Conservation (phyloP, 2,888 invertebrate species). For the Melinaea menophilus region DNA sequence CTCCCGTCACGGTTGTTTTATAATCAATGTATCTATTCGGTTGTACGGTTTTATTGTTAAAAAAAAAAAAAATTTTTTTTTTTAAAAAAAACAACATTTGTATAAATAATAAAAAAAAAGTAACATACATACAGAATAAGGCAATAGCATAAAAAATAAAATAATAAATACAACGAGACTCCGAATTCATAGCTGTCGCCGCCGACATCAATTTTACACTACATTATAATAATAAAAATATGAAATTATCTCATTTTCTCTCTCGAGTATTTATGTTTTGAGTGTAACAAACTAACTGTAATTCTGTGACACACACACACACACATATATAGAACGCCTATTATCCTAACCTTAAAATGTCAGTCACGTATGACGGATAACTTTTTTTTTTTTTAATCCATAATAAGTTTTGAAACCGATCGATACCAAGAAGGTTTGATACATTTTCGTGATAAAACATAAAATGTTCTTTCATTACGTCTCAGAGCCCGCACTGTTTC, state of each 20-base stretch:
- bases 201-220: constrained; percentile 48
- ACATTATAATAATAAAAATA: constrained; percentile 39
- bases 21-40: constrained; percentile 1
- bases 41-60: neutral
- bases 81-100: too few relatives aligned
- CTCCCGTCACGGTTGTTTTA: constrained; percentile 13
- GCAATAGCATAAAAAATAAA: too few relatives aligned
- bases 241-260: constrained; percentile 19
- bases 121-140: neutral
- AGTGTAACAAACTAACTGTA: constrained; percentile 39
- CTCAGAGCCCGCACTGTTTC: constrained; percentile 10
- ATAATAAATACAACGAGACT: neutral
- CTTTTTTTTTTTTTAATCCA: too few relatives aligned
- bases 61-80: too few relatives aligned
- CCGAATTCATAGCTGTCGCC: constrained; percentile 12
- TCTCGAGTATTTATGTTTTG: constrained; percentile 38
- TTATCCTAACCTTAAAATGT: too few relatives aligned
- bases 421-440: too few relatives aligned
- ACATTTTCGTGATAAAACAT: too few relatives aligned
- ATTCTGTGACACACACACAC: constrained; percentile 11
- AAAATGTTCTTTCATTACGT: constrained; percentile 17
- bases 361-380: neutral
- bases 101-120: neutral
- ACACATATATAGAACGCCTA: constrained; percentile 11
- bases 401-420: too few relatives aligned